Percentiles rank a stretch among this genome's conserved stretches.
Conservation (phyloP, 2,888 invertebrate genomes). For the Panzeria rudis region DNA sequence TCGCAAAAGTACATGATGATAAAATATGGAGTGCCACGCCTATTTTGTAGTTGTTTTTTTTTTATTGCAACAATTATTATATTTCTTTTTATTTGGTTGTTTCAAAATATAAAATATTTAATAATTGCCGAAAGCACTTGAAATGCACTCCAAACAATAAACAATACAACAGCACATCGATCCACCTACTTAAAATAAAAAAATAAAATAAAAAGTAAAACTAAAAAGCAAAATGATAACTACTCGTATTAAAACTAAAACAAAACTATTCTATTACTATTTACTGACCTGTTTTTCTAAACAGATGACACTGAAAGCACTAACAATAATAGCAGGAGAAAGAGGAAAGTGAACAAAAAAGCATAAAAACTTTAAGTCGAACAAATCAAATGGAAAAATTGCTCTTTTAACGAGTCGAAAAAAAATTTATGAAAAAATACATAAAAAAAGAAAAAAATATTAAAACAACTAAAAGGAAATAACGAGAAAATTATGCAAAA, state of each 20-base stretch:
- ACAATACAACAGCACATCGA: slow-evolving; percentile 37
- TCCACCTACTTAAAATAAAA: slow-evolving; percentile 43
- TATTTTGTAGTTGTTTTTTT: too few species aligned
- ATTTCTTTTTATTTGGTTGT: background rate
- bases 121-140: slow-evolving; percentile 64
- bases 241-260: background rate
- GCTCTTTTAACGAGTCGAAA: slow-evolving; percentile 29
- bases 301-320: slow-evolving; percentile 42
- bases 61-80: too few species aligned
- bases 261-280: slow-evolving; percentile 61
- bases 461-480: background rate
- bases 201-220: background rate
- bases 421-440: slow-evolving; percentile 3
- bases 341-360: background rate
- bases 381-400: slow-evolving; percentile 48
- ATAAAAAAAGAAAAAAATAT: background rate
- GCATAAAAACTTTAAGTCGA: slow-evolving; percentile 16
- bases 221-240: slow-evolving; percentile 10
- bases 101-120: slow-evolving; percentile 48
- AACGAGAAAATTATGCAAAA: background rate
- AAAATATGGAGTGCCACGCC: too few species aligned
- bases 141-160: slow-evolving; percentile 29
- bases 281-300: slow-evolving; percentile 57
- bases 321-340: background rate
- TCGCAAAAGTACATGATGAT: too few species aligned